These are phyloP conservation scores for Tamandua tetradactyla DNA, from an alignment of 2,797 vertebrate genomes.

Conservation along the genomic window DNA sequence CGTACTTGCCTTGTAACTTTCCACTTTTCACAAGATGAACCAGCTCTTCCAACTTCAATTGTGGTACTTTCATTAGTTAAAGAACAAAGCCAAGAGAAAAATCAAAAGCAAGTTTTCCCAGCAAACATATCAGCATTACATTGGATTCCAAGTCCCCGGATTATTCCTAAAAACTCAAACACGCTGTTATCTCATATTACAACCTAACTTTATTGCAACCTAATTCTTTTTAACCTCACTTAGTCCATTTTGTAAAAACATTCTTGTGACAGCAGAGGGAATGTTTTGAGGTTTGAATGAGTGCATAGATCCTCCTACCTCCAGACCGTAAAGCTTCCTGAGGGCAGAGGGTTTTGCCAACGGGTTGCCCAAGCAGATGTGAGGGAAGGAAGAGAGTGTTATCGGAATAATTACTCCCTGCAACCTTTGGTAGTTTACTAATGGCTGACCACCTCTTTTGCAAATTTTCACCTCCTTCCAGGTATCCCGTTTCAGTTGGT, in stretches of 20 bases:
- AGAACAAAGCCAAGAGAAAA: background rate
- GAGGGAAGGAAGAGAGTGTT: background rate
- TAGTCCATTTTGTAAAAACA: background rate
- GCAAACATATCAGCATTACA: background rate
- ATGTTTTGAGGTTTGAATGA: background rate
- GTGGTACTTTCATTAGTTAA: slow-evolving; percentile 66
- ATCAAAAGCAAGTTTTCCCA: slow-evolving; percentile 14
- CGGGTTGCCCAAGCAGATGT: background rate
- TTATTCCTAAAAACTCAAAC: background rate
- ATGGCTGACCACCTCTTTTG: background rate
- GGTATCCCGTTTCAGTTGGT: background rate
- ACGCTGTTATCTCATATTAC: background rate
- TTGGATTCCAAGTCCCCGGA: background rate
- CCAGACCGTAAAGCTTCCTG: background rate
- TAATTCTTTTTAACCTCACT: background rate
- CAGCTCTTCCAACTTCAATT: background rate
- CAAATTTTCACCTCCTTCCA: background rate
- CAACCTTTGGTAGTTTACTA: background rate
- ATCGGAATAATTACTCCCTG: background rate
- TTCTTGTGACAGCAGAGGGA: background rate
- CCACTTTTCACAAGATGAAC: slow-evolving; percentile 6
- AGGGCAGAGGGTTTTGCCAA: background rate
- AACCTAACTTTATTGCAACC: background rate
- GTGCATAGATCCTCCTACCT: background rate
- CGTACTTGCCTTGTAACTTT: slow-evolving; percentile 55